A percentile compares a stretch with the other conserved stretches of the same genome.
Conservation (phyloP, 2,113 vertebrate species). For the Larimichthys polyactis region DNA sequence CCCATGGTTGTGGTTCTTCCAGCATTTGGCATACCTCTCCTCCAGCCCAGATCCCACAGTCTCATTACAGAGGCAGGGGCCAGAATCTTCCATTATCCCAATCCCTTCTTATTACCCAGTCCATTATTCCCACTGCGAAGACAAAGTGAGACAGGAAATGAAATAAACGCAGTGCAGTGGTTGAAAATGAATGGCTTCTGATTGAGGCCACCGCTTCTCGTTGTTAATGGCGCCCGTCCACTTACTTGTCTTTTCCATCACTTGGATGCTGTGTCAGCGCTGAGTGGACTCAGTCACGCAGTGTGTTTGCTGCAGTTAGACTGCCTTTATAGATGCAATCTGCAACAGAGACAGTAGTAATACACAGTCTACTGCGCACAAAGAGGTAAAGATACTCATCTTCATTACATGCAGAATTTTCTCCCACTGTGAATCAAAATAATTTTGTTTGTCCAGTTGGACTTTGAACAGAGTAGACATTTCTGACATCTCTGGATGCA, state of each 20-base stretch:
- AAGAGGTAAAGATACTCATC: neutral
- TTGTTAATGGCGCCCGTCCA: constrained; percentile 75
- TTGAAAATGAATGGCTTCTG: constrained; percentile 78
- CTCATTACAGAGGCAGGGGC: constrained; percentile 65
- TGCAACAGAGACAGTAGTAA: neutral
- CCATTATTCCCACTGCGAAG: constrained; percentile 75
- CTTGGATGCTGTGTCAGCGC: constrained; percentile 64
- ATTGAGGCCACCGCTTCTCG: constrained; percentile 71
- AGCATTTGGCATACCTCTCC: constrained; percentile 49
- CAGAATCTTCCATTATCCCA: constrained; percentile 74
- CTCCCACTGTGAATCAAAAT: neutral
- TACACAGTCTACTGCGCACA: neutral
- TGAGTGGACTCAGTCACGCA: constrained; percentile 51
- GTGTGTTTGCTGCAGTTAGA: constrained; percentile 12
- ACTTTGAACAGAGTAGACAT: neutral
- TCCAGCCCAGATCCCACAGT: constrained; percentile 66
- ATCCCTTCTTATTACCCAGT: constrained; percentile 73
- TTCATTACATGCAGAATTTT: neutral
- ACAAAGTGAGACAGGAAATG: constrained; percentile 82
- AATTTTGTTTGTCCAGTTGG: neutral
- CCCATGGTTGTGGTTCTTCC: constrained; percentile 50
- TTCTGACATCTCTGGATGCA: neutral
- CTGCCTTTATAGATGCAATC: constrained; percentile 14
- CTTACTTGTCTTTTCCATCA: constrained; percentile 73
- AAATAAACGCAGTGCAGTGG: constrained; percentile 75